Evolutionary conservation across 1,140 invertebrate genomes (phyloP).

Genomic region (Orius insidiosus): DNA sequence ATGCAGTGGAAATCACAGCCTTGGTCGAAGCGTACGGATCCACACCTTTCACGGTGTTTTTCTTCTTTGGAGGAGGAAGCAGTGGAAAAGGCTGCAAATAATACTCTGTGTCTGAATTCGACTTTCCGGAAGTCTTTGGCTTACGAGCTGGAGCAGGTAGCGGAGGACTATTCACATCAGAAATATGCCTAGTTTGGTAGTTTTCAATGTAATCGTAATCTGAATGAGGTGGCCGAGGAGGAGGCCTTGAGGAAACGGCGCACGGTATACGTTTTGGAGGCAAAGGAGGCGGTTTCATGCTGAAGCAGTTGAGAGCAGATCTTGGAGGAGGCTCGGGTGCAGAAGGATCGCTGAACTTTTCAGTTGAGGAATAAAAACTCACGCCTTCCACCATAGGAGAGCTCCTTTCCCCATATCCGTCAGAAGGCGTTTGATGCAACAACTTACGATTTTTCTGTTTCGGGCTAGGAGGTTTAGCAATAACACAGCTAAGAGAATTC

Average conservation of each 20-base stretch:
- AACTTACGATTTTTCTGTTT: constrained; percentile 25
- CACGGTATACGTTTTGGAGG: constrained; percentile 58
- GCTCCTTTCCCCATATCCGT: constrained; percentile 15
- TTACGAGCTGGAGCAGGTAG: constrained; percentile 43
- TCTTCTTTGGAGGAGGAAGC: constrained; percentile 27
- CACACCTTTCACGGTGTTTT: constrained; percentile 9
- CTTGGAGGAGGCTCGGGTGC: constrained; percentile 54
- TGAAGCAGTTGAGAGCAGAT: constrained; percentile 31
- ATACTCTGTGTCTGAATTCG: constrained; percentile 37
- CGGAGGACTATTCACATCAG: constrained; percentile 32
- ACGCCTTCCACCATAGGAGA: constrained; percentile 19
- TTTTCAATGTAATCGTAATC: constrained; percentile 43
- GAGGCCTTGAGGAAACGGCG: constrained; percentile 32
- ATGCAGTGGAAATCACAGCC: background rate
- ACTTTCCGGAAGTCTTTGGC: constrained; percentile 23
- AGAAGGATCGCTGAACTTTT: constrained; percentile 25
- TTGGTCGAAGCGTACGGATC: background rate
- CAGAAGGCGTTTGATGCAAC: constrained; percentile 19
- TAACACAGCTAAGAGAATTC: constrained; percentile 18
- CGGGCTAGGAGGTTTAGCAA: constrained; percentile 27
- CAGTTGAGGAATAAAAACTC: constrained; percentile 17
- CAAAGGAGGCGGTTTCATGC: constrained; percentile 57
- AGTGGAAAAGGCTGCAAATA: constrained; percentile 31
- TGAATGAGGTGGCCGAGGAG: constrained; percentile 42
- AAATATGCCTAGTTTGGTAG: constrained; percentile 29